A percentile compares a stretch with the other conserved stretches of the same genome.
phyloP scores from a whole-genome alignment of 1,140 invertebrate genomes.

The Bombus haemorrhoidalis region DNA sequence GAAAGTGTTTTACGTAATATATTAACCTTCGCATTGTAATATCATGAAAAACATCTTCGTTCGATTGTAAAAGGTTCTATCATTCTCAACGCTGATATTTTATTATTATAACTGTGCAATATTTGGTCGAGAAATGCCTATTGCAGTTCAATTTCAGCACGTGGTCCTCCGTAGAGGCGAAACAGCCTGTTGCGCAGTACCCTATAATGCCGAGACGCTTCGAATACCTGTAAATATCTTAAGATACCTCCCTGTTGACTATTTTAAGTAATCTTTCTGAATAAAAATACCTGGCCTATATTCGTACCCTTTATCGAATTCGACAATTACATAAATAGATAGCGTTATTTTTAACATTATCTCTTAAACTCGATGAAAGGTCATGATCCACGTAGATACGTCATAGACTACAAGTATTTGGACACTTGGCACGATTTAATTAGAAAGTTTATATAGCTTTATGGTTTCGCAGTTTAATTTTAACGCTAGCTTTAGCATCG shows the following conservation, averaged over 20 bases:
- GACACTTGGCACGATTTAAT: background rate
- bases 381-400: background rate
- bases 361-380: background rate
- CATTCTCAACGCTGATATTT: too few species aligned
- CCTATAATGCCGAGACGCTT: background rate
- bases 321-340: background rate
- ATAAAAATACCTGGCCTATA: background rate
- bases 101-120: background rate
- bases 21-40: background rate
- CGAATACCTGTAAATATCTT: background rate
- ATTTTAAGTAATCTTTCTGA: background rate
- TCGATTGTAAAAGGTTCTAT: background rate
- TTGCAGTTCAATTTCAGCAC: background rate
- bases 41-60: background rate
- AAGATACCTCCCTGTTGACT: background rate
- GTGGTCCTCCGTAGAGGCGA: background rate
- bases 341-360: background rate
- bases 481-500: background rate
- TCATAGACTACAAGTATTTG: too few species aligned
- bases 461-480: background rate
- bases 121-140: background rate
- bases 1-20: background rate
- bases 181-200: conserved; percentile 42
- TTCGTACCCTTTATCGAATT: background rate
- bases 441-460: background rate